Evolutionary conservation across 2,797 vertebrate species (phyloP).

Genomic region (Lindbergichthys nudifrons): DNA sequence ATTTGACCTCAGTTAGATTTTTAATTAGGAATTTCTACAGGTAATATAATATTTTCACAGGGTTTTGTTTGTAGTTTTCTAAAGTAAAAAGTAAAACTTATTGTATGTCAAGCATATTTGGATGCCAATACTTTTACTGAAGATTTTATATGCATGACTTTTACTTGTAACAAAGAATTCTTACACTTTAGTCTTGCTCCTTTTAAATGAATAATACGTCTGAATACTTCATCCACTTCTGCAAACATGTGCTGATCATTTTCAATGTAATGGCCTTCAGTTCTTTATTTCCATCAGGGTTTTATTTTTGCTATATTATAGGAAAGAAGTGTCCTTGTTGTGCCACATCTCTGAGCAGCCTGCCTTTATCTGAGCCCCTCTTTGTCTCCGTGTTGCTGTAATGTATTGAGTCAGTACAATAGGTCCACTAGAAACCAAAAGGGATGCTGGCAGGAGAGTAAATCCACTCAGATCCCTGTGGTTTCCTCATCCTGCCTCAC

Average conservation of each 20-base stretch:
- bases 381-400: slow-evolving; percentile 86
- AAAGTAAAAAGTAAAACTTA: no score
- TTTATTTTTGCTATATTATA: background rate
- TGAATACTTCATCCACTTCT: no score
- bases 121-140: no score
- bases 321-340: slow-evolving; percentile 38
- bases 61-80: background rate
- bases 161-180: no score
- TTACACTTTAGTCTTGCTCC: no score
- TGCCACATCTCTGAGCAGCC: background rate
- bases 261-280: slow-evolving; percentile 27
- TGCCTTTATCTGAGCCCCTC: slow-evolving; percentile 72
- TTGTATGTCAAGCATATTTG: no score
- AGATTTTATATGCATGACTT: no score
- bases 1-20: no score
- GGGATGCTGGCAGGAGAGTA: slow-evolving; percentile 95
- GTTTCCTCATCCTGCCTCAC: slow-evolving; percentile 93
- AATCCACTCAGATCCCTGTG: slow-evolving; percentile 97
- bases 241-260: background rate
- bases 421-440: slow-evolving; percentile 87
- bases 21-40: no score
- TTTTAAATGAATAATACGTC: no score
- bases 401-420: slow-evolving; percentile 94
- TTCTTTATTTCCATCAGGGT: background rate
- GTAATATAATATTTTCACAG: background rate